Conservation (phyloP, 1,140 invertebrate species). For the Drosophila pseudoobscura region DNA sequence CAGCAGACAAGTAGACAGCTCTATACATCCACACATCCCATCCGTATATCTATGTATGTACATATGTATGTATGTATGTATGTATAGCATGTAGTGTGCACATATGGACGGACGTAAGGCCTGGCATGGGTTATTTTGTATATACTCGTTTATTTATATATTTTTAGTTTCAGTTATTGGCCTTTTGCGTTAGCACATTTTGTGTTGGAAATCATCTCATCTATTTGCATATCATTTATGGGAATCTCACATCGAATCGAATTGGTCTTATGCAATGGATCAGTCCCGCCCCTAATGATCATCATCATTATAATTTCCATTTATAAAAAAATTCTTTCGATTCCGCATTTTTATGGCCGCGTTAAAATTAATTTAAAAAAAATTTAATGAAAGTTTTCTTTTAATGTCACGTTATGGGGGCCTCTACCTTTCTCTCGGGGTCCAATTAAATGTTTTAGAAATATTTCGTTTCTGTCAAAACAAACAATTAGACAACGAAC, state of each 20-base stretch:
- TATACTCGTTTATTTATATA: slow-evolving; percentile 23
- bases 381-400: slow-evolving; percentile 23
- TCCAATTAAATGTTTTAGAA: slow-evolving; percentile 54
- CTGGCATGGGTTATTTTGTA: no score
- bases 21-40: slow-evolving; percentile 12
- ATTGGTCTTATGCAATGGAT: slow-evolving; percentile 19
- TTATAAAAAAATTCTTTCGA: slow-evolving; percentile 13
- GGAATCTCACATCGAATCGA: slow-evolving; percentile 23
- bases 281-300: slow-evolving; percentile 16
- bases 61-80: no score
- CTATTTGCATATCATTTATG: slow-evolving; percentile 38
- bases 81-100: neutral
- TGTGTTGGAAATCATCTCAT: slow-evolving; percentile 43
- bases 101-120: neutral
- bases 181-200: slow-evolving; percentile 55
- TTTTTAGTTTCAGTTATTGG: slow-evolving; percentile 52
- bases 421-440: slow-evolving; percentile 14
- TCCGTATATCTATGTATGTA: slow-evolving; percentile 4
- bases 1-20: slow-evolving; percentile 57
- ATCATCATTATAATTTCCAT: slow-evolving; percentile 19
- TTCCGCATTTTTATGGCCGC: slow-evolving; percentile 19
- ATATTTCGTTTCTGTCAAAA: slow-evolving; percentile 26
- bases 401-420: slow-evolving; percentile 37
- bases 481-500: slow-evolving; percentile 38
- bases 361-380: neutral